Evolutionary conservation across 2,113 vertebrate genomes (phyloP).

Genomic region (Dunckerocampus dactyliophorus): DNA sequence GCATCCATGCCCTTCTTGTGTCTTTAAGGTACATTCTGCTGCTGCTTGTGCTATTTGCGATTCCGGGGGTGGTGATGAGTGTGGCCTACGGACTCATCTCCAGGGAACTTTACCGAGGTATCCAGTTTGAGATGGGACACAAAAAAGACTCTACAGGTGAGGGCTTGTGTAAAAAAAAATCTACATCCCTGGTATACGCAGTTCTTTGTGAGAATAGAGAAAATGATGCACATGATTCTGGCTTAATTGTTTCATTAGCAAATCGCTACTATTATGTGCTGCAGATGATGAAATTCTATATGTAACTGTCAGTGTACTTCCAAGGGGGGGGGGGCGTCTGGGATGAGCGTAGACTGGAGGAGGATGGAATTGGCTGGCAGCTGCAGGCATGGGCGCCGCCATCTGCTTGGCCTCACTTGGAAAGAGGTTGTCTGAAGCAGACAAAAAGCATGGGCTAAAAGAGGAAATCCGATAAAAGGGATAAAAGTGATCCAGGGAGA

Average conservation of each 20-base stretch:
- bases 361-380: conserved; percentile 38
- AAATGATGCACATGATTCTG: conserved; percentile 3
- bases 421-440: conserved; percentile 6
- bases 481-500: background rate
- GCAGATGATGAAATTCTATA: background rate
- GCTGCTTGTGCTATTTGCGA: conserved; percentile 71
- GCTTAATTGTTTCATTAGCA: conserved; percentile 23
- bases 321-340: conserved; percentile 8
- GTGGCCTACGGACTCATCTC: conserved; percentile 78
- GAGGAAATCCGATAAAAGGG: conserved; percentile 4
- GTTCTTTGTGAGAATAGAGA: too few relatives aligned
- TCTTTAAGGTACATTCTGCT: conserved; percentile 71
- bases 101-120: conserved; percentile 75
- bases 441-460: conserved; percentile 1
- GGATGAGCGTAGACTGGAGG: conserved; percentile 6
- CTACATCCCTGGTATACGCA: too few relatives aligned
- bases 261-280: conserved; percentile 16
- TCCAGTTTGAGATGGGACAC: conserved; percentile 75
- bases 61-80: conserved; percentile 78
- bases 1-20: background rate
- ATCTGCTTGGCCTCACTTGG: conserved; percentile 47
- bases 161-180: conserved; percentile 3
- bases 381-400: conserved; percentile 35
- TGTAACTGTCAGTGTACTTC: conserved; percentile 3
- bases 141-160: conserved; percentile 70